Conservation (phyloP, 2,797 vertebrate genomes). For the Anguilla marmorata region DNA sequence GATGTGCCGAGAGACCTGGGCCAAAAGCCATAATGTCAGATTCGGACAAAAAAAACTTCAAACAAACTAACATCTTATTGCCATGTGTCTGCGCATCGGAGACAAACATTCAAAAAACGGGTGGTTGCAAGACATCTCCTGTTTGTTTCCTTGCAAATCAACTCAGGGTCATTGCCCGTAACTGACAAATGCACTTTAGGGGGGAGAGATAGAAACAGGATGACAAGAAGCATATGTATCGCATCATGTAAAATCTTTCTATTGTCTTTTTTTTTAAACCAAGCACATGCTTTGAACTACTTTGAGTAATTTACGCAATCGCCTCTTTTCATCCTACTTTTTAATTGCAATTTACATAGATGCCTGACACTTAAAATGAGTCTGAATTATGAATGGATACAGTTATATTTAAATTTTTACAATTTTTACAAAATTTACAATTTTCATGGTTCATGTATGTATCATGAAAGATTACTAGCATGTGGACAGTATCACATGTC, state of each 20-base stretch:
- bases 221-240: neutral
- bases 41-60: conserved; percentile 73
- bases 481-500: neutral
- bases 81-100: conserved; percentile 73
- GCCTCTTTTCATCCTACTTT: neutral
- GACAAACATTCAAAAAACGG: conserved; percentile 43
- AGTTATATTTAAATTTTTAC: neutral
- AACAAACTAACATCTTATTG: conserved; percentile 78
- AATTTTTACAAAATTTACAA: neutral
- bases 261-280: neutral
- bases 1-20: conserved; percentile 78
- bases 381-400: neutral
- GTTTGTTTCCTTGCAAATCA: neutral
- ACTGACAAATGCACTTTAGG: neutral
- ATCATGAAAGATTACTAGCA: neutral
- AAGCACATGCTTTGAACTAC: neutral
- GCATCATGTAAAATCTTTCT: neutral
- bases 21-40: conserved; percentile 80
- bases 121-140: conserved; percentile 26
- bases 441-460: neutral
- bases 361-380: neutral
- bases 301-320: neutral
- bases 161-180: neutral
- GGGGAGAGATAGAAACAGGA: neutral
- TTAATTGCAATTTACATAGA: neutral